Evolutionary conservation across 2,797 vertebrate genomes (phyloP).

Genomic region (Peromyscus attwateri): DNA sequence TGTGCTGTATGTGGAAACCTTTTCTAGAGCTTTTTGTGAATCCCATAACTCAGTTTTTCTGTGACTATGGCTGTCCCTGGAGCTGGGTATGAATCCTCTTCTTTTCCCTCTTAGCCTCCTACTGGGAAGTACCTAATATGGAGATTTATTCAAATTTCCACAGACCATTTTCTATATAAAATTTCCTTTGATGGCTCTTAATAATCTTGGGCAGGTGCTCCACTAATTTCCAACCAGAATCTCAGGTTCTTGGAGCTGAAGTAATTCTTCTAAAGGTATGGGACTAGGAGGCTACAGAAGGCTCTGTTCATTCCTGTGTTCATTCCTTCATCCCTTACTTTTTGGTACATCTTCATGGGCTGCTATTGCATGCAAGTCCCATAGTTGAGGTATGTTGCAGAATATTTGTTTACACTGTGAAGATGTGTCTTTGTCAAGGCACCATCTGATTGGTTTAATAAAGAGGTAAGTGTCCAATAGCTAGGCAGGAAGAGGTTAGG

Average conservation of each 20-base stretch:
- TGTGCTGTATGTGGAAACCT: not conserved
- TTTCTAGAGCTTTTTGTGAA: not conserved
- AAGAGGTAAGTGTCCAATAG: not conserved
- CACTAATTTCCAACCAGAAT: not conserved
- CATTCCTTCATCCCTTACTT: not conserved
- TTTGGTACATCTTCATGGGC: not conserved
- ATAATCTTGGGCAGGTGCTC: not conserved
- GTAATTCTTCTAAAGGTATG: not conserved
- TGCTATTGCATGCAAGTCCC: no score
- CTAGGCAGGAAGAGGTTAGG: not conserved
- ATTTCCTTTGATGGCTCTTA: not conserved
- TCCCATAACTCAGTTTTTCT: rapidly evolving
- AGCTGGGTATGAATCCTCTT: not conserved
- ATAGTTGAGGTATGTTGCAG: not conserved
- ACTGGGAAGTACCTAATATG: not conserved
- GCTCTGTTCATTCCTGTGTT: not conserved
- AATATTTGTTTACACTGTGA: not conserved
- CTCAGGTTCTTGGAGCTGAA: not conserved
- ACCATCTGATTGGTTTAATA: not conserved
- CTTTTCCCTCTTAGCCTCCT: not conserved
- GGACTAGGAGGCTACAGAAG: not conserved
- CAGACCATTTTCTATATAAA: not conserved
- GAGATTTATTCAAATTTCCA: not conserved
- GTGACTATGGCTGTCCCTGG: rapidly evolving
- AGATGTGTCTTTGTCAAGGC: not conserved